Evolutionary conservation across 2,888 invertebrate species (phyloP), one percentile per base, ranked within the genome.

Genomic region (Aromia moschata): DNA sequence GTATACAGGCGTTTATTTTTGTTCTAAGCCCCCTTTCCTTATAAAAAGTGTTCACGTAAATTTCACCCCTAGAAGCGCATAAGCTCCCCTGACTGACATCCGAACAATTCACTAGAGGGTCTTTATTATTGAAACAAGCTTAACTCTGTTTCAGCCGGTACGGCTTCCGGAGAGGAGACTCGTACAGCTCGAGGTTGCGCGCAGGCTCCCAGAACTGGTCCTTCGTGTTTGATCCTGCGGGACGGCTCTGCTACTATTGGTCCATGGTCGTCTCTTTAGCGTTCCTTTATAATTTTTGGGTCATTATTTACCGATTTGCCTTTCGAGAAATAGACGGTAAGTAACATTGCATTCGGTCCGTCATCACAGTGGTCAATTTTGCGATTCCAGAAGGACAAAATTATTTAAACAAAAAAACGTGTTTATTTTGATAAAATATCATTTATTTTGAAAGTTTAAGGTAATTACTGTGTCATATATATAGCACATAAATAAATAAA

Each of bases 201-300:
- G 83, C 88, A 31, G 88, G 89, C 10, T 83, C 85, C 36, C 87
- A 90, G 62, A 89, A 91, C 79, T 93, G 94, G 91, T 95, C 96
- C 51, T 96, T 98, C 82, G 96, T 98, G 70, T 98, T 98, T 82
- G 98, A 98, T 84, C 98, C 98, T 16, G 96, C 98, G 70, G 98
- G 98, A 66, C 88, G 97, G 51, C 87, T 98, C 65, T 95, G 94
- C 83, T 96, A 96, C 84, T 96, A 96, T 80, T 96, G 96, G 96
- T 95, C 95, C 74, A 93, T 96, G 92, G 93, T 96, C 73, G 96
- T 96, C 72, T 95, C 95, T 70, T 88, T 96, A 78, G 96, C 96
- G 78, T 96, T 96, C 84, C 90, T 96, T 77, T 96, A 96, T 85
- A 96, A 96, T 83, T 93, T 96, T 79, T 96, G 96, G 96, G 95